phyloP scores from a whole-genome alignment of 2,888 invertebrate species.

The Lingula anatina region DNA sequence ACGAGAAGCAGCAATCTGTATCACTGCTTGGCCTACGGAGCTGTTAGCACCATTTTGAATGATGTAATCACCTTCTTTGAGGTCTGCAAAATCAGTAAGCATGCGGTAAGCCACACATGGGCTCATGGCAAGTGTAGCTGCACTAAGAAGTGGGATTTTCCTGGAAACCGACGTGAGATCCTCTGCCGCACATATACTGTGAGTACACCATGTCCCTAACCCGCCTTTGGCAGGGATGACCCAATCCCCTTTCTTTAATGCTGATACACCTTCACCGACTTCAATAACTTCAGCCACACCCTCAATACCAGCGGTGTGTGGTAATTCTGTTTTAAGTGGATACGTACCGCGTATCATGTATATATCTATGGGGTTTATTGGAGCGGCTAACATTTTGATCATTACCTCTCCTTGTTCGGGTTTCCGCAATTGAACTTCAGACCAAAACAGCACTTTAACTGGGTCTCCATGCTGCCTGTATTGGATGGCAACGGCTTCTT shows the following conservation, averaged over 20 bases:
- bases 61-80: slow-evolving; percentile 73
- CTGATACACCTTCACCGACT: slow-evolving; percentile 61
- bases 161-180: slow-evolving; percentile 55
- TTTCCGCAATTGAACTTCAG: slow-evolving; percentile 10
- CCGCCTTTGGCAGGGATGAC: slow-evolving; percentile 73
- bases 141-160: slow-evolving; percentile 59
- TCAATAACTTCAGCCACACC: slow-evolving; percentile 78
- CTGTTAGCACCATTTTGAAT: slow-evolving; percentile 97
- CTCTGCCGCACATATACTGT: slow-evolving; percentile 61
- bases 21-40: slow-evolving; percentile 87
- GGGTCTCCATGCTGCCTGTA: slow-evolving; percentile 82
- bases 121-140: slow-evolving; percentile 87
- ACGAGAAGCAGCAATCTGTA: slow-evolving; percentile 68
- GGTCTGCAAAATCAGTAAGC: slow-evolving; percentile 76
- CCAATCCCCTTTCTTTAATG: slow-evolving; percentile 67
- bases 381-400: slow-evolving; percentile 66
- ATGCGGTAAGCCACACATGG: slow-evolving; percentile 96
- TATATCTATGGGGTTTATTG: slow-evolving; percentile 96
- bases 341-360: slow-evolving; percentile 87
- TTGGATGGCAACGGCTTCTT: slow-evolving; percentile 22
- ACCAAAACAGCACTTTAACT: slow-evolving; percentile 61
- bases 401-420: slow-evolving; percentile 23
- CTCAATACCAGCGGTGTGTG: slow-evolving; percentile 90
- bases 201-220: slow-evolving; percentile 83
- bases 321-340: slow-evolving; percentile 73